A percentile compares a stretch with the other conserved stretches of the same genome.
Evolutionary conservation across 2,888 invertebrate genomes (phyloP).

Genomic region (Drosophila neonasuta): DNA sequence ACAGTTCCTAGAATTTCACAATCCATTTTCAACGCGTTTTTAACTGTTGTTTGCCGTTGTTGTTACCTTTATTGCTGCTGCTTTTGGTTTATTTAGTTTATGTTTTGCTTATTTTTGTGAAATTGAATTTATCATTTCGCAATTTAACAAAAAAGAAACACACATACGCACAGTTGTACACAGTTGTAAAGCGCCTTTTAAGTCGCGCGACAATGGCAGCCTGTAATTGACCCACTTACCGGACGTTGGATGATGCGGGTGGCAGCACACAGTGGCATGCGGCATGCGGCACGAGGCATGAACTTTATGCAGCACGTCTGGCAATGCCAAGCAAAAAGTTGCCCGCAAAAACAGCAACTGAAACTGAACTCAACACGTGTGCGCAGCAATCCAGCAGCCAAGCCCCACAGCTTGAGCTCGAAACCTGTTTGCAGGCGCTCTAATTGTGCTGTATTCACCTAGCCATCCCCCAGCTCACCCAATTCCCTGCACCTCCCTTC

Average conservation of each 20-base stretch:
- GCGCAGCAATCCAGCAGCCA: constrained; percentile 45
- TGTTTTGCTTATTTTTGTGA: constrained; percentile 64
- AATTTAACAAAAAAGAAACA: constrained; percentile 41
- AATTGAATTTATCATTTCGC: constrained; percentile 74
- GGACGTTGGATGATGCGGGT: constrained; percentile 31
- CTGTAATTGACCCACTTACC: constrained; percentile 74
- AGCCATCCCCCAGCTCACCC: constrained; percentile 6
- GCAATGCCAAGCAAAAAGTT: constrained; percentile 38
- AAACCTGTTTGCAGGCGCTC: constrained; percentile 72
- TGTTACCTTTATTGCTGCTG: constrained; percentile 14
- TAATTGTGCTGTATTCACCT: constrained; percentile 62
- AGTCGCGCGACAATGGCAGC: constrained; percentile 64
- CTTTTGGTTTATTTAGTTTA: constrained; percentile 40
- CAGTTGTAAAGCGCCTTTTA: constrained; percentile 29
- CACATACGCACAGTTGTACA: constrained; percentile 21
- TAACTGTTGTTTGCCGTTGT: constrained; percentile 40
- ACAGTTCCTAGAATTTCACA: constrained; percentile 70
- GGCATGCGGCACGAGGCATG: constrained; percentile 35
- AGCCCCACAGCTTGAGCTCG: constrained; percentile 42
- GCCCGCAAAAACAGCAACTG: constrained; percentile 21
- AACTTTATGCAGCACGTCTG: constrained; percentile 54
- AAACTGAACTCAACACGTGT: constrained; percentile 66
- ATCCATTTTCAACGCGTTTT: constrained; percentile 56
- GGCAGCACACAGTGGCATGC: constrained; percentile 5
- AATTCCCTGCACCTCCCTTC: not conserved